Conservation (phyloP, 1,140 invertebrate species). For the Glomeris maerens region DNA sequence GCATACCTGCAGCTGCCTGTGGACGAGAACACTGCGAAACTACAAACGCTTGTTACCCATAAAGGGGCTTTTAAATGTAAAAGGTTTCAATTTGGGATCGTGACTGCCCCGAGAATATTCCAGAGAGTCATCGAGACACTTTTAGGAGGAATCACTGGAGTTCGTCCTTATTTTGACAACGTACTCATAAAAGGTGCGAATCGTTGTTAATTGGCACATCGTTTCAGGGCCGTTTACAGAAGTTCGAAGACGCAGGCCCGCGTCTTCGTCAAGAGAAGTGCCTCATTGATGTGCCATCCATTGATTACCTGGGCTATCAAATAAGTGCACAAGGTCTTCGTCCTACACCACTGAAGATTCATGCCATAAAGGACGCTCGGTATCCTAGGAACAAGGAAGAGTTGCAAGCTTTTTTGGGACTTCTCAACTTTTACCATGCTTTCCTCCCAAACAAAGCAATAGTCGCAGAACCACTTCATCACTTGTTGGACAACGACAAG, state of each 20-base stretch:
- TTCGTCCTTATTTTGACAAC: too few species aligned
- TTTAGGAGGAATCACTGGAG: too few species aligned
- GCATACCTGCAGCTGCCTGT: constrained; percentile 18
- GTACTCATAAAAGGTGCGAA: too few species aligned
- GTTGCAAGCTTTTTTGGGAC: too few species aligned
- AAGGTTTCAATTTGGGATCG: too few species aligned
- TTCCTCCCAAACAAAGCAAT: neutral
- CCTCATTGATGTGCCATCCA: neutral
- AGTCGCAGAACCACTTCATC: too few species aligned
- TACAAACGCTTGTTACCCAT: constrained; percentile 21
- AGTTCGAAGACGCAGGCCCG: neutral
- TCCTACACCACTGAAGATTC: neutral
- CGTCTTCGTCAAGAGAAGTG: neutral
- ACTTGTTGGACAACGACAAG: too few species aligned
- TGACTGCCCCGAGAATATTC: too few species aligned
- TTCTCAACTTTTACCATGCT: neutral
- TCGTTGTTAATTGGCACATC: too few species aligned
- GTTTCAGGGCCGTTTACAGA: too few species aligned
- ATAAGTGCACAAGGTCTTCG: neutral
- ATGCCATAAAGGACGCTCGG: neutral
- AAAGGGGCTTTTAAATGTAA: too few species aligned
- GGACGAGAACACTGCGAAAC: constrained; percentile 10
- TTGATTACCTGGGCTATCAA: neutral
- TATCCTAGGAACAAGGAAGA: neutral
- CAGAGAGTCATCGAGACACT: too few species aligned